Percentiles rank a stretch among this genome's conserved stretches.
These are phyloP conservation scores for Myotis findleyi DNA, from an alignment of 2,797 vertebrate species.

Conservation along the genomic window DNA sequence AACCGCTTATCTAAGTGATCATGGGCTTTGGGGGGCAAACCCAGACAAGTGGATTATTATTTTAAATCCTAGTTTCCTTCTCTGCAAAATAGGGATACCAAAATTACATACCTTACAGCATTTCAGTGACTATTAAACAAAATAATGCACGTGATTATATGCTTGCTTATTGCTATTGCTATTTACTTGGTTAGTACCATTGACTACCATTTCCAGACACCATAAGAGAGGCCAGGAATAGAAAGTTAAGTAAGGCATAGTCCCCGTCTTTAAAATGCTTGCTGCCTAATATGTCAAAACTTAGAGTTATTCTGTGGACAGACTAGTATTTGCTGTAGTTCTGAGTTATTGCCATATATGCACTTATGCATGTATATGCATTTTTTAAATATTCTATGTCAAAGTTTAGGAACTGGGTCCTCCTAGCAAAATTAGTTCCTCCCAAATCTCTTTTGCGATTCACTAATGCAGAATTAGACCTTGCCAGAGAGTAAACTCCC, in stretches of 20 bases:
- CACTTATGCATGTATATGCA: not conserved
- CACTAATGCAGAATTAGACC: not conserved
- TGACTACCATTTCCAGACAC: not conserved
- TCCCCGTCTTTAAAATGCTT: conserved; percentile 17
- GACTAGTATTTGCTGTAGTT: not conserved
- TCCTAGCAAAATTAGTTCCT: not conserved
- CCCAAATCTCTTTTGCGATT: not conserved
- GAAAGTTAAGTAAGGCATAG: not conserved
- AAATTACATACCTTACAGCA: not conserved
- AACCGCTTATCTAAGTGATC: not conserved
- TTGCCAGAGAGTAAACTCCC: not conserved
- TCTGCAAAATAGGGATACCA: not conserved
- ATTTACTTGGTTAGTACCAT: not conserved
- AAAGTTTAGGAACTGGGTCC: not conserved
- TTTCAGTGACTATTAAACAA: conserved; percentile 13
- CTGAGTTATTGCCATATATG: not conserved
- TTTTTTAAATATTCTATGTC: not conserved
- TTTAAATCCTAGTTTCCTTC: not conserved
- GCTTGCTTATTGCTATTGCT: not conserved
- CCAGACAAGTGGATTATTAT: not conserved
- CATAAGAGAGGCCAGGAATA: not conserved
- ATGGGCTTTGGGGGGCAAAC: not conserved
- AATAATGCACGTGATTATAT: not conserved
- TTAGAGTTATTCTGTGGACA: not conserved
- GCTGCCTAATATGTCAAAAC: not conserved